Evolutionary conservation across 2,888 invertebrate species (phyloP).

Genomic region (Amphipyra tragopoginis): DNA sequence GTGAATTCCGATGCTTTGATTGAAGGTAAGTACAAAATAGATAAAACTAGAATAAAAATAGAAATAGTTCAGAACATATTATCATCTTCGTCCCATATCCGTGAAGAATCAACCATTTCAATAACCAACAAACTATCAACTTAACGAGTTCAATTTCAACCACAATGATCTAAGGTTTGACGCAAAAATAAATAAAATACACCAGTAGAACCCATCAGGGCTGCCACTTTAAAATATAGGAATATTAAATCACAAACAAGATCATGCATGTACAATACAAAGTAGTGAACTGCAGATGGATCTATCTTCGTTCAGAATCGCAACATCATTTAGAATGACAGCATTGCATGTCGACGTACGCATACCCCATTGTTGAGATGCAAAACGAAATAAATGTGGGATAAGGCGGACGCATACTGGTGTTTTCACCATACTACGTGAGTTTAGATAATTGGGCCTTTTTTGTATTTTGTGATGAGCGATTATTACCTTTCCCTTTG

Average conservation of each 20-base stretch:
- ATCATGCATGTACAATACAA: slow-evolving; percentile 57
- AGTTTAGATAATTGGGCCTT: background rate
- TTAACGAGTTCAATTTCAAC: slow-evolving; percentile 39
- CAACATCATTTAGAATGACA: slow-evolving; percentile 70
- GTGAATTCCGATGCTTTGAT: too few species aligned
- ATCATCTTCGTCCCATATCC: background rate
- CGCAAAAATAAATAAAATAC: slow-evolving; percentile 31
- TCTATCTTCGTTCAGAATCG: slow-evolving; percentile 70
- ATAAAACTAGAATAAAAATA: too few species aligned
- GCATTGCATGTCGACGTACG: slow-evolving; percentile 63
- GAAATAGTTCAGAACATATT: too few species aligned
- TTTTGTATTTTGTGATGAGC: background rate
- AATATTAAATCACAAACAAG: slow-evolving; percentile 59
- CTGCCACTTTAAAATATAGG: slow-evolving; percentile 47
- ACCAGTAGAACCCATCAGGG: slow-evolving; percentile 6
- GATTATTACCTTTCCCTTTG: too few species aligned
- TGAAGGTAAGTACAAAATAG: too few species aligned
- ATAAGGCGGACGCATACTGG: slow-evolving; percentile 10
- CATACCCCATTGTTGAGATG: slow-evolving; percentile 55
- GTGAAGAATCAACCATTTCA: slow-evolving; percentile 4
- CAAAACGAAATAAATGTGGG: slow-evolving; percentile 48
- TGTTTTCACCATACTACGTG: slow-evolving; percentile 4
- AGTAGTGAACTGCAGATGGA: slow-evolving; percentile 61
- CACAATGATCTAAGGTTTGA: slow-evolving; percentile 29
- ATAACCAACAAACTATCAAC: slow-evolving; percentile 16